A percentile compares a stretch with the other conserved stretches of the same genome.
phyloP scores from a whole-genome alignment of 1,140 invertebrate genomes.

The Lysiphlebus fabarum region DNA sequence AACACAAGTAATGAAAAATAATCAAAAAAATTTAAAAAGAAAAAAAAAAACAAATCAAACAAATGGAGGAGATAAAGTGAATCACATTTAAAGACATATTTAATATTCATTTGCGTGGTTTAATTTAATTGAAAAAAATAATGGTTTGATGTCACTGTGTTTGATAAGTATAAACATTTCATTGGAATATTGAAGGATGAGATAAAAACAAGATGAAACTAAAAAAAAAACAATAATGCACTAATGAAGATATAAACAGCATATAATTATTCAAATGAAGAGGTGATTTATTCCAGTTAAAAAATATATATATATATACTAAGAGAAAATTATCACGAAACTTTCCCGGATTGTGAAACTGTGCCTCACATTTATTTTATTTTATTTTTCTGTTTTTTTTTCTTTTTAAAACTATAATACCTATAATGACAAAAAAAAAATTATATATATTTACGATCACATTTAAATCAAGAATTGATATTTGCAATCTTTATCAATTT shows the following conservation, averaged over 20 bases:
- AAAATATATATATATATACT: conserved; percentile 5
- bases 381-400: conserved; percentile 23
- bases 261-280: no score
- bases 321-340: conserved; percentile 8
- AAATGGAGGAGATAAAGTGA: conserved; percentile 18
- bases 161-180: conserved; percentile 49
- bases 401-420: neutral
- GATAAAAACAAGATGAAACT: neutral
- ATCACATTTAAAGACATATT: conserved; percentile 47
- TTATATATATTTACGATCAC: neutral
- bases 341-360: conserved; percentile 52
- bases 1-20: conserved; percentile 28
- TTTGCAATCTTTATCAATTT: neutral
- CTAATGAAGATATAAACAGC: conserved; percentile 33
- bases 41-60: conserved; percentile 28
- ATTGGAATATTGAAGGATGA: conserved; percentile 41
- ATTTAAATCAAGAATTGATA: neutral
- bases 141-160: conserved; percentile 37
- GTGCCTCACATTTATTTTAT: conserved; percentile 56
- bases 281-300: neutral
- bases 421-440: conserved; percentile 13
- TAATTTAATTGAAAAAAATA: conserved; percentile 46
- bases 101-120: conserved; percentile 54
- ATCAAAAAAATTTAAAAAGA: conserved; percentile 27
- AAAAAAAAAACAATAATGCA: conserved; percentile 1